These are phyloP conservation scores for Andrena hattorfiana DNA, from an alignment of 2,888 invertebrate genomes.

Conservation along the genomic window DNA sequence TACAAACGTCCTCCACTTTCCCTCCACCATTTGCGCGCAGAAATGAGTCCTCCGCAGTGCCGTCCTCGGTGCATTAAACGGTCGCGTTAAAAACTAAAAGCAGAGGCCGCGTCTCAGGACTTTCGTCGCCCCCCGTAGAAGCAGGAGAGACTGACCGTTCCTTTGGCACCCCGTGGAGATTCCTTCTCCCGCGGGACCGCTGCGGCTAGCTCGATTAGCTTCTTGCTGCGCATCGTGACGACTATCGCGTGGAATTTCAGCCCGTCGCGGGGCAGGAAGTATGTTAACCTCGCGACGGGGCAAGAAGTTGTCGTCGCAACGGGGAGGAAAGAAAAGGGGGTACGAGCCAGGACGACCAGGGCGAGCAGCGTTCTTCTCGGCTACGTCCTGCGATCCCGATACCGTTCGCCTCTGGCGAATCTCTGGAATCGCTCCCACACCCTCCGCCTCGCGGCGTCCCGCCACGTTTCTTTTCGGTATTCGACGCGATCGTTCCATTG, in stretches of 20 bases:
- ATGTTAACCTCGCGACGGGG: conserved; percentile 69
- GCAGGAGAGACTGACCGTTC: conserved; percentile 39
- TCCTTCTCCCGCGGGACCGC: conserved; percentile 58
- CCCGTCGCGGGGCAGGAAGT: conserved; percentile 75
- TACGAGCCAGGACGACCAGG: conserved; percentile 26
- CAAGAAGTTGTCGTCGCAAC: conserved; percentile 75
- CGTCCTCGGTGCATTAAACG: conserved; percentile 10
- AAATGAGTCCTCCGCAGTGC: too few relatives aligned
- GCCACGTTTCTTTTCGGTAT: conserved; percentile 44
- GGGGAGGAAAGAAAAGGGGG: conserved; percentile 52
- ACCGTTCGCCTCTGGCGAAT: conserved; percentile 45
- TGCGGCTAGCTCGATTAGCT: conserved; percentile 69
- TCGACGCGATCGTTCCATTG: conserved; percentile 48
- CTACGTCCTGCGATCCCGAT: conserved; percentile 35
- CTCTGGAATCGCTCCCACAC: conserved; percentile 27
- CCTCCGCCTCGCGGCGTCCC: conserved; percentile 20
- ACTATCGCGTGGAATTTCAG: conserved; percentile 75
- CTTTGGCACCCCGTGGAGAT: conserved; percentile 60
- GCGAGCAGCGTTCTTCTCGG: conserved; percentile 42
- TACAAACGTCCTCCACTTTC: too few relatives aligned
- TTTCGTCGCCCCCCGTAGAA: conserved; percentile 30
- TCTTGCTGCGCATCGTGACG: conserved; percentile 71
- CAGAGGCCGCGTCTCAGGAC: not conserved
- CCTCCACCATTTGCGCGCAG: too few relatives aligned
- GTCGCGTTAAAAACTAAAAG: not conserved